Conservation (phyloP, 2,113 vertebrate genomes). For the Pantherophis guttatus region DNA sequence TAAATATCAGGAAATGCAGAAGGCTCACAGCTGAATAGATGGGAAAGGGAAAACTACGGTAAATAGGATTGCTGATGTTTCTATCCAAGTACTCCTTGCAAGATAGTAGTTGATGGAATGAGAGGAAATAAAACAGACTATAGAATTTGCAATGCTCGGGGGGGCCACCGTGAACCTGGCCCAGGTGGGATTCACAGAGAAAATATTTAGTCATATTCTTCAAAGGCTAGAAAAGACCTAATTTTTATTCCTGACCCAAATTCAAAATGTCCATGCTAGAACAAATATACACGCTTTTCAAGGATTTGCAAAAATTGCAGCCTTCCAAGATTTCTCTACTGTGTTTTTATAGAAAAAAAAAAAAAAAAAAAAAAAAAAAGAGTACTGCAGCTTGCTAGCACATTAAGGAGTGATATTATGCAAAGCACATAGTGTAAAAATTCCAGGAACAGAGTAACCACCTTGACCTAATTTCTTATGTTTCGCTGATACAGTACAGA, state of each 20-base stretch:
- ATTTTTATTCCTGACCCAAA: background rate
- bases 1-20: background rate
- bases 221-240: background rate
- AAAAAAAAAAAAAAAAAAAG: background rate
- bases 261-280: background rate
- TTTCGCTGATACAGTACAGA: constrained; percentile 34
- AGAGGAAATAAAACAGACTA: background rate
- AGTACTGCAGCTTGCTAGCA: background rate
- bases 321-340: background rate
- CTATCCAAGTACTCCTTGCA: background rate
- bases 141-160: background rate
- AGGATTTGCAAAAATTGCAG: background rate
- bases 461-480: constrained; percentile 1
- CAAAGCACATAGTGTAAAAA: background rate
- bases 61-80: background rate
- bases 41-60: background rate
- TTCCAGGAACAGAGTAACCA: background rate
- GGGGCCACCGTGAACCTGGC: background rate
- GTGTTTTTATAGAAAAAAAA: background rate
- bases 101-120: background rate
- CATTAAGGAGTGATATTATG: background rate
- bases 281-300: background rate
- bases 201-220: background rate
- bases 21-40: background rate
- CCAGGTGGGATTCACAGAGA: background rate